These are phyloP conservation scores for Ciconia nigra DNA, from an alignment of 2,797 vertebrate genomes.

Conservation along the genomic window DNA sequence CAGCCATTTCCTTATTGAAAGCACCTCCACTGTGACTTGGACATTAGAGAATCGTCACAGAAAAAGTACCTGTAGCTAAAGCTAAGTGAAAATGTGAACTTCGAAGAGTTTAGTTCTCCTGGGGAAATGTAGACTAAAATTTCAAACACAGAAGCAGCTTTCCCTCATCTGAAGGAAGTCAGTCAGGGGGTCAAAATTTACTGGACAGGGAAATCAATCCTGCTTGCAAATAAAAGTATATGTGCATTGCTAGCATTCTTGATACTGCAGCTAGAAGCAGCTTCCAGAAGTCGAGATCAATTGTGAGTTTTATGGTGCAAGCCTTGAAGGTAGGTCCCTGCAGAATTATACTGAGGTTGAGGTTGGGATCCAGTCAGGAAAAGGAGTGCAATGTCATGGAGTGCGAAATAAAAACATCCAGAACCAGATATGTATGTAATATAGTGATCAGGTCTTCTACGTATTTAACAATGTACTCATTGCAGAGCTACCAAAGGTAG, in stretches of 20 bases:
- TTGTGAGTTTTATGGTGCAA: not conserved
- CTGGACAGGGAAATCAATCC: slow-evolving; percentile 26
- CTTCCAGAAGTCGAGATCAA: not conserved
- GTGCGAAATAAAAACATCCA: not conserved
- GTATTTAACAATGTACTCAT: not conserved
- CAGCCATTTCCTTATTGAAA: slow-evolving; percentile 1
- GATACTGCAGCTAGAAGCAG: not conserved
- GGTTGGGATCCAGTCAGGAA: not conserved
- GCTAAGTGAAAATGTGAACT: slow-evolving; percentile 20
- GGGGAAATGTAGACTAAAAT: not conserved
- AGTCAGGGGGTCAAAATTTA: not conserved
- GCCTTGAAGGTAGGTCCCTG: not conserved
- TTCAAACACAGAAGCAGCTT: not conserved
- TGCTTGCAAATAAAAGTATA: not conserved
- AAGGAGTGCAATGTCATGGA: not conserved
- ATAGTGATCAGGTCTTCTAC: not conserved
- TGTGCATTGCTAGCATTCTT: not conserved
- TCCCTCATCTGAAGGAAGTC: not conserved
- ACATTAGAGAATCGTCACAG: not conserved
- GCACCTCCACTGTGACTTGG: not conserved
- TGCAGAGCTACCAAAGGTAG: not conserved
- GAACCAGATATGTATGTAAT: not conserved
- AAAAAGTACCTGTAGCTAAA: not conserved
- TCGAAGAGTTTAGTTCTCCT: not conserved
- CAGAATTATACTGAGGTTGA: not conserved